Evolutionary conservation across 2,797 vertebrate genomes (phyloP).

Genomic region (Epinephelus malabaricus): DNA sequence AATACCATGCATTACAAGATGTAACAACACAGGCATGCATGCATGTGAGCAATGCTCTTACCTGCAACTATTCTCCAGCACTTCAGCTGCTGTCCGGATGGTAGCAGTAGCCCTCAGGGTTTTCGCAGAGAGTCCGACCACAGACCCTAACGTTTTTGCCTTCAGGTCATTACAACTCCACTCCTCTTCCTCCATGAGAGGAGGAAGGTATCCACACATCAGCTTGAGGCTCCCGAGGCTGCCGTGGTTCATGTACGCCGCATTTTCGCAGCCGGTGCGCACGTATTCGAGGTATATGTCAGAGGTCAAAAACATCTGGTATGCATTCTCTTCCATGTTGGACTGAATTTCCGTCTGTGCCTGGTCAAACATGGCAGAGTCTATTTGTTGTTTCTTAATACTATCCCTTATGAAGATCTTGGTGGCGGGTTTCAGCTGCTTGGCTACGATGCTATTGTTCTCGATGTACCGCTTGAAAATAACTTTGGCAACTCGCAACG

Average conservation of each 20-base stretch:
- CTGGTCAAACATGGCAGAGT: conserved; percentile 98
- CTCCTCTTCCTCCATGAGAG: conserved; percentile 97
- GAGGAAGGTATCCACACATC: conserved; percentile 96
- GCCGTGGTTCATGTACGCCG: conserved; percentile 86
- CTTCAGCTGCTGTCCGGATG: conserved; percentile 89
- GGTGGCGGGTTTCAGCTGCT: conserved; percentile 95
- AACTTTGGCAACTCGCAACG: conserved; percentile 94
- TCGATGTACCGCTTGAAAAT: conserved; percentile 99
- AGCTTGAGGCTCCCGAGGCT: conserved; percentile 92
- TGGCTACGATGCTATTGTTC: conserved; percentile 95
- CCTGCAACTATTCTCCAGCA: conserved; percentile 93
- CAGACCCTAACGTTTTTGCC: conserved; percentile 86
- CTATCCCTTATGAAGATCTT: conserved; percentile 95
- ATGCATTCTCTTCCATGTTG: conserved; percentile 97
- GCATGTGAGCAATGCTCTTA: conserved; percentile 76
- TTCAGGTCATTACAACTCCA: conserved; percentile 95
- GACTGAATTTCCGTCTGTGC: conserved; percentile 97
- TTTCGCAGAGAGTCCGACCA: conserved; percentile 92
- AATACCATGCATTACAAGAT: not conserved
- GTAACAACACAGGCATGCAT: not conserved
- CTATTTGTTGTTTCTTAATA: conserved; percentile 95
- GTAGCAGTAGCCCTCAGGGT: conserved; percentile 90
- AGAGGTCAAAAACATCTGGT: conserved; percentile 98
- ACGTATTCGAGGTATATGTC: conserved; percentile 99
- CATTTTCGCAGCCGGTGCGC: conserved; percentile 93